A percentile compares a stretch with the other conserved stretches of the same genome.
phyloP scores from a whole-genome alignment of 2,888 invertebrate species.

The Acrobasis suavella region DNA sequence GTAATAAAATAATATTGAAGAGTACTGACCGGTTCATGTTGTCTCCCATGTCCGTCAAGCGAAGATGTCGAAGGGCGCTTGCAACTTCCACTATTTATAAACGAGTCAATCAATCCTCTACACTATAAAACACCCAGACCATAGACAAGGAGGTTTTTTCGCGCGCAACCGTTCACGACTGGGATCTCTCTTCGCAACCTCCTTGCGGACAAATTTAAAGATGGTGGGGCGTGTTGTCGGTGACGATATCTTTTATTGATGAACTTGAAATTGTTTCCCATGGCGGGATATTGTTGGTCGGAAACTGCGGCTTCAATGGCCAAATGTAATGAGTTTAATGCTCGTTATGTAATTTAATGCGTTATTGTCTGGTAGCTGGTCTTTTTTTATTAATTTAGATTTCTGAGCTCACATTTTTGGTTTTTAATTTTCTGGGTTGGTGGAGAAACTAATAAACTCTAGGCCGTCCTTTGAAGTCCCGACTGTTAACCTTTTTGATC shows the following conservation, averaged over 20 bases:
- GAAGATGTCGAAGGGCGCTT: constrained; percentile 43
- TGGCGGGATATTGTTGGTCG: constrained; percentile 14
- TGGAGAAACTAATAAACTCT: too few species aligned
- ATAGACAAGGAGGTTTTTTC: constrained; percentile 47
- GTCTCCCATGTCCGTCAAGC: constrained; percentile 16
- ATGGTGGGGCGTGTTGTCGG: constrained; percentile 44
- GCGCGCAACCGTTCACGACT: constrained; percentile 53
- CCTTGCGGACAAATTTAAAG: constrained; percentile 29
- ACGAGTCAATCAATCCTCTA: constrained; percentile 55
- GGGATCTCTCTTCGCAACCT: constrained; percentile 37
- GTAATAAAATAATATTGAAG: constrained; percentile 35
- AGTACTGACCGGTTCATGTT: constrained; percentile 71
- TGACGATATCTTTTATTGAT: constrained; percentile 18
- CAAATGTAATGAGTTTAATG: constrained; percentile 19
- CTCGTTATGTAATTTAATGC: constrained; percentile 17
- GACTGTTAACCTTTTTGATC: too few species aligned
- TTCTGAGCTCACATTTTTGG: neutral
- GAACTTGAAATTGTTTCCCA: constrained; percentile 27
- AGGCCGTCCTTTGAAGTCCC: too few species aligned
- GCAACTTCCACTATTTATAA: constrained; percentile 60
- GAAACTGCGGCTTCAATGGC: constrained; percentile 22
- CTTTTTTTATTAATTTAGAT: neutral
- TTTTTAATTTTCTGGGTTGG: too few species aligned
- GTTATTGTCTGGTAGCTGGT: neutral
- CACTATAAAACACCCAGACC: constrained; percentile 39